phyloP scores from a whole-genome alignment of 2,888 invertebrate genomes.

The Hymenopus coronatus region DNA sequence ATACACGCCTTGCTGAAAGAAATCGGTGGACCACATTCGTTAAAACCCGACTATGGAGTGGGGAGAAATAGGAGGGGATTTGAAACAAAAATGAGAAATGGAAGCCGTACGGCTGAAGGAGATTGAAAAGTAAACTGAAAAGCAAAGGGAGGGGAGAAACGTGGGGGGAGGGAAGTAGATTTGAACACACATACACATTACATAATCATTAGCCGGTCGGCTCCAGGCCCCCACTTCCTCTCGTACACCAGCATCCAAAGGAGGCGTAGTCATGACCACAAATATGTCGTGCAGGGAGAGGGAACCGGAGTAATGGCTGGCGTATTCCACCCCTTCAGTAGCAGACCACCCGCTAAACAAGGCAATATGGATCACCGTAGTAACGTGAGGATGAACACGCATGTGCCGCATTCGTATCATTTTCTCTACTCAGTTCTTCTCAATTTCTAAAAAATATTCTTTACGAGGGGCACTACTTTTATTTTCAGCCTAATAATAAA shows the following conservation, averaged over 20 bases:
- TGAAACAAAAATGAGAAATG: not conserved
- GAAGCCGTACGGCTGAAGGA: not conserved
- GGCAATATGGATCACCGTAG: not conserved
- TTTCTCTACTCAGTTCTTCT: no score
- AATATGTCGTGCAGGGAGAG: constrained; percentile 16
- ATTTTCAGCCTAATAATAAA: no score
- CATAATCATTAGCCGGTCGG: not conserved
- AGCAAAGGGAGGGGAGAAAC: not conserved
- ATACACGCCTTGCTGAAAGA: not conserved
- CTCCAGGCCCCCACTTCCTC: not conserved
- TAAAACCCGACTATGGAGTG: not conserved
- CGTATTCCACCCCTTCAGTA: not conserved
- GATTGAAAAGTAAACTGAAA: not conserved
- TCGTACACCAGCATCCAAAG: not conserved
- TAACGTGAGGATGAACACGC: not conserved
- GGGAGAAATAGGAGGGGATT: not conserved
- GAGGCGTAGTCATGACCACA: constrained; percentile 11
- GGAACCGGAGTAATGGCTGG: not conserved
- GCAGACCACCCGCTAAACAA: not conserved
- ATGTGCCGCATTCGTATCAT: no score
- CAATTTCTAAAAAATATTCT: no score
- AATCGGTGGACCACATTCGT: not conserved
- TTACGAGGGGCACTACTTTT: no score
- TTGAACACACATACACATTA: not conserved
- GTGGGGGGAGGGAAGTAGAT: not conserved